Conservation (phyloP, 2,113 vertebrate genomes). For the Sula dactylatra region DNA sequence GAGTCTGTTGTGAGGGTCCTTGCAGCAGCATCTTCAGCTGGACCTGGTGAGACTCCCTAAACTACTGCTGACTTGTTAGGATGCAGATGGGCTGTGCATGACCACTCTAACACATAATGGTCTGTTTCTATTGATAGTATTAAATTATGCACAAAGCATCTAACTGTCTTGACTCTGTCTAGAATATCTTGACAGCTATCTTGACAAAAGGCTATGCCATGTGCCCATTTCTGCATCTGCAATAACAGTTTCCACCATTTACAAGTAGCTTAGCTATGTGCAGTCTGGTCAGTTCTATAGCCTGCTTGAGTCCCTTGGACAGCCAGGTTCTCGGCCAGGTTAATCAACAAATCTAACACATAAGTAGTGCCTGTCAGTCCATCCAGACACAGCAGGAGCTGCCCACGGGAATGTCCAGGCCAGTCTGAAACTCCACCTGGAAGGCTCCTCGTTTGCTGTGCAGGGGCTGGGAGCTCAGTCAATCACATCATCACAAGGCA, state of each 20-base stretch:
- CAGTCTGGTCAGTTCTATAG: background rate
- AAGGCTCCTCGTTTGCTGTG: background rate
- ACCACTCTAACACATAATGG: background rate
- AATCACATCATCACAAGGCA: background rate
- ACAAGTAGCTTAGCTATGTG: background rate
- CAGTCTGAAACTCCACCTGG: background rate
- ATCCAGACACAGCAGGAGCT: background rate
- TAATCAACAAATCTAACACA: background rate
- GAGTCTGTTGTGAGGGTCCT: background rate
- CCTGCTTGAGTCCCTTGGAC: background rate
- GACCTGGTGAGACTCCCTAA: background rate
- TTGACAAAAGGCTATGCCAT: background rate
- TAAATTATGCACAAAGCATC: background rate
- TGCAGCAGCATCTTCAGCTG: background rate
- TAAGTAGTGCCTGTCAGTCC: background rate
- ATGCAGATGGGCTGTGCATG: background rate
- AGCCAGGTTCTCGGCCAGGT: background rate
- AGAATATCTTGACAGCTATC: too few relatives aligned
- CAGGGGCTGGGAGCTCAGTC: background rate
- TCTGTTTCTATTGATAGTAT: background rate
- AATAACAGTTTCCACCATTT: background rate
- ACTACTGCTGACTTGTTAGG: background rate
- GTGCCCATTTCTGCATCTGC: background rate
- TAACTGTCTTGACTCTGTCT: background rate
- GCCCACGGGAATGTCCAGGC: background rate